These are phyloP conservation scores for Crocidura indochinensis DNA, from an alignment of 2,797 vertebrate genomes.

Conservation along the genomic window DNA sequence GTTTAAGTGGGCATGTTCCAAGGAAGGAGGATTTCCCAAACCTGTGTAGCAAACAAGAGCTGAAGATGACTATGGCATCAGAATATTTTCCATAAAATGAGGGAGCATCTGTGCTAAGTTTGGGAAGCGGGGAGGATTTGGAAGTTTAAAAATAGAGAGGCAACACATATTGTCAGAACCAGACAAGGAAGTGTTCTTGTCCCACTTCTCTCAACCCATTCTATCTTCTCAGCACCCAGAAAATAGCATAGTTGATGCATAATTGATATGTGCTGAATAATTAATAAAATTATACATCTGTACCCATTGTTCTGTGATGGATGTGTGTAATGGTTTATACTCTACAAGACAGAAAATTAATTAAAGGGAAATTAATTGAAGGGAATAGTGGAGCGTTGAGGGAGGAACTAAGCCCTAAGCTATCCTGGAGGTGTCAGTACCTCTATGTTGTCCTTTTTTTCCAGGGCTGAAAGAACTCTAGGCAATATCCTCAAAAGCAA, in stretches of 20 bases:
- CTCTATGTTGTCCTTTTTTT: constrained; percentile 62
- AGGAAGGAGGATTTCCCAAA: too few relatives aligned
- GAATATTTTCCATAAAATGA: constrained; percentile 1
- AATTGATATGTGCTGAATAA: constrained; percentile 4
- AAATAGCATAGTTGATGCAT: background rate
- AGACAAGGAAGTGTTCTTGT: constrained; percentile 4
- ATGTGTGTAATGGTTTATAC: background rate
- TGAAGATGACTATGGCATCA: background rate
- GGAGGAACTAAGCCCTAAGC: background rate
- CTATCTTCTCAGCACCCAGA: background rate
- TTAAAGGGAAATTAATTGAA: background rate
- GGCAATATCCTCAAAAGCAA: constrained; percentile 96
- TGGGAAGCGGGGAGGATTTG: constrained; percentile 21
- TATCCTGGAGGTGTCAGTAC: background rate
- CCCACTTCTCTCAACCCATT: background rate
- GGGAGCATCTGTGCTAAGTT: constrained; percentile 18
- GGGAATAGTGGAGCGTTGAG: background rate
- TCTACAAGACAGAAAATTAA: constrained; percentile 22
- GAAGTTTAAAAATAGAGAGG: background rate
- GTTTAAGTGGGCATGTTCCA: too few relatives aligned
- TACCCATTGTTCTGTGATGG: background rate
- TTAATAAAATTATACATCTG: background rate
- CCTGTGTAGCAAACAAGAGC: background rate
- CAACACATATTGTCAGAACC: background rate
- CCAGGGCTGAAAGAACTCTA: constrained; percentile 95